A percentile compares a stretch with the other conserved stretches of the same genome.
Evolutionary conservation across 2,113 vertebrate genomes (phyloP).

Genomic region (Atrichornis clamosus): DNA sequence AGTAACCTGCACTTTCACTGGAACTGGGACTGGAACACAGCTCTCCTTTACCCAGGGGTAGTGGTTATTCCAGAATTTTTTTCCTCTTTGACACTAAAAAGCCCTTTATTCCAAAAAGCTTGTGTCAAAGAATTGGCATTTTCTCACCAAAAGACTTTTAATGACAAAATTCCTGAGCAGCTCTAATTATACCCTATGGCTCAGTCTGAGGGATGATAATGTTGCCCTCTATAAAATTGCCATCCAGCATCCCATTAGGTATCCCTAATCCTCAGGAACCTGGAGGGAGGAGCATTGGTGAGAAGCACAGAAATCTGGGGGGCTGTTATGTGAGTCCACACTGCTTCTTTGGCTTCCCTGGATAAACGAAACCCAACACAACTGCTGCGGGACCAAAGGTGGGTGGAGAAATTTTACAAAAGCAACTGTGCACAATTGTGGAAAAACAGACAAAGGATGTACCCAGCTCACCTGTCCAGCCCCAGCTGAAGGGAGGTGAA

Average conservation of each 20-base stretch:
- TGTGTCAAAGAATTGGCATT: neutral
- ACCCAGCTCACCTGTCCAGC: neutral
- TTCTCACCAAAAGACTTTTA: slow-evolving; percentile 17
- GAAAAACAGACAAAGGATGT: neutral
- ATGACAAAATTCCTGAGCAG: slow-evolving; percentile 30
- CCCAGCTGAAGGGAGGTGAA: neutral
- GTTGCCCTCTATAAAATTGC: neutral
- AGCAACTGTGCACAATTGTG: neutral
- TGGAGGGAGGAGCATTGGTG: neutral
- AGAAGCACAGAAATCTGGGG: neutral
- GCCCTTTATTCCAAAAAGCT: neutral
- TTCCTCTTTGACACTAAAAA: neutral
- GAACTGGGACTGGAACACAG: neutral
- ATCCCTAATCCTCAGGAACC: neutral
- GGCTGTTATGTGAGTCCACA: neutral
- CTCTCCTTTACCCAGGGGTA: neutral
- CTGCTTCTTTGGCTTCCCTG: neutral
- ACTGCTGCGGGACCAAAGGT: neutral
- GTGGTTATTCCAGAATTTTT: neutral
- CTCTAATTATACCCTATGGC: neutral
- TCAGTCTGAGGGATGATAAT: neutral
- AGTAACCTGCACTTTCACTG: neutral
- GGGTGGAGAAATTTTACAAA: neutral
- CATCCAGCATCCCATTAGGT: neutral
- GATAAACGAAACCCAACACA: fast-evolving